phyloP scores from a whole-genome alignment of 2,888 invertebrate species.

The Bruchidius siliquastri region DNA sequence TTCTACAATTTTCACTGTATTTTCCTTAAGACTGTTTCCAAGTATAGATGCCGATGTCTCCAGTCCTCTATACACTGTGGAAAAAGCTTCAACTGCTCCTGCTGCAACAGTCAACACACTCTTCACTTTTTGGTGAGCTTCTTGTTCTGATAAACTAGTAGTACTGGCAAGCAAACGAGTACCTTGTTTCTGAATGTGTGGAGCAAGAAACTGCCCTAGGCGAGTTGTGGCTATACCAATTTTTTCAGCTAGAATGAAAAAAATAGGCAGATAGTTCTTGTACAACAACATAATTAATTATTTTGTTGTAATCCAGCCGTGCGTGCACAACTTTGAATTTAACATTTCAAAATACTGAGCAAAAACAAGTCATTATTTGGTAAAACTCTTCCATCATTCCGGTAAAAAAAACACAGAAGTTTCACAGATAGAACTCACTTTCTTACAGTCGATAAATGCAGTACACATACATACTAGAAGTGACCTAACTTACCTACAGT shows the following conservation, averaged over 20 bases:
- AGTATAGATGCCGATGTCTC: constrained; percentile 66
- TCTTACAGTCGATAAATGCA: no score
- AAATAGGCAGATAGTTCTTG: constrained; percentile 8
- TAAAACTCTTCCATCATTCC: no score
- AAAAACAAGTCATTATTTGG: no score
- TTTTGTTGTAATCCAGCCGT: no score
- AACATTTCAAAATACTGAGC: no score
- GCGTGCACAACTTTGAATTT: no score
- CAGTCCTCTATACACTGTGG: constrained; percentile 65
- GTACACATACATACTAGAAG: not conserved
- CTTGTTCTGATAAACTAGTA: constrained; percentile 51
- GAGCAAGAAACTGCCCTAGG: constrained; percentile 63
- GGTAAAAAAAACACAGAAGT: no score
- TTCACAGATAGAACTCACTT: no score
- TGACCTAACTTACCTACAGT: constrained; percentile 55
- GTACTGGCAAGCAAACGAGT: constrained; percentile 55
- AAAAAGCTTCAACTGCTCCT: constrained; percentile 67
- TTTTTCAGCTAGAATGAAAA: constrained; percentile 45
- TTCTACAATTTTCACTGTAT: constrained; percentile 69
- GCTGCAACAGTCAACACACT: constrained; percentile 62
- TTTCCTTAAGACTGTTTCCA: constrained; percentile 60
- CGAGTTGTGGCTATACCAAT: constrained; percentile 64
- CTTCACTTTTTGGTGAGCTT: constrained; percentile 55
- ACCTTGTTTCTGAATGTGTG: constrained; percentile 63
- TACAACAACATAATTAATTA: no score